phyloP scores from a whole-genome alignment of 2,797 vertebrate genomes.

The Cuculus canorus region DNA sequence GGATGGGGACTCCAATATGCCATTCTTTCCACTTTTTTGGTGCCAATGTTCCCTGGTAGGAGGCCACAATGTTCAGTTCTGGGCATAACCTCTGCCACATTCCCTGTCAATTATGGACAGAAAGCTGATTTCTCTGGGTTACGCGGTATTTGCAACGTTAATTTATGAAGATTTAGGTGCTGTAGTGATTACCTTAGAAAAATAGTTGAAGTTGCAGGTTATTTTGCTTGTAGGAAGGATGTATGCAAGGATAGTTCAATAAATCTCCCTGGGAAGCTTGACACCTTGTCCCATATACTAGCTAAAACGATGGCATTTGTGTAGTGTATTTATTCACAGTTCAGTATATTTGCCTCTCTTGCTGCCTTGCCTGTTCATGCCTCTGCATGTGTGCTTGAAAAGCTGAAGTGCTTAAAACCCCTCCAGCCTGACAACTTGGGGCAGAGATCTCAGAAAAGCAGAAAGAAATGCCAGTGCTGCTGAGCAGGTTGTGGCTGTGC shows the following conservation, averaged over 20 bases:
- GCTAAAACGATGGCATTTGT: background rate
- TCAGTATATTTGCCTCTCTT: background rate
- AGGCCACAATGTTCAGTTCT: background rate
- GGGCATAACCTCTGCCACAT: rapidly evolving
- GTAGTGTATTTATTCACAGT: background rate
- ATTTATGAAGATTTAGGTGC: background rate
- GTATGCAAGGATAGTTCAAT: background rate
- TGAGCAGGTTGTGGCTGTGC: rapidly evolving
- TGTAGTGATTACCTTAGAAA: background rate
- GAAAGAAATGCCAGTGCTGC: background rate
- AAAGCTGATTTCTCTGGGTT: background rate
- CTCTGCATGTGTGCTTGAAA: background rate
- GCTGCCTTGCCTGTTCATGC: background rate
- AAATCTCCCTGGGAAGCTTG: background rate
- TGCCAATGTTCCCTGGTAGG: background rate
- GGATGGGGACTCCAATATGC: no score
- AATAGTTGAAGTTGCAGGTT: background rate
- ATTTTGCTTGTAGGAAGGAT: background rate
- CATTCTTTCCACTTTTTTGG: background rate
- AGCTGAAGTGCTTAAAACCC: background rate
- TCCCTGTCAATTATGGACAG: background rate
- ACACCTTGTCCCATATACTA: background rate
- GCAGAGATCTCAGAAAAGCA: background rate
- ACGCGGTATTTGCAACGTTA: background rate
- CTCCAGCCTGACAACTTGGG: background rate